Evolutionary conservation across 1,140 invertebrate genomes (phyloP).

Genomic region (Bilobella aurantiaca): DNA sequence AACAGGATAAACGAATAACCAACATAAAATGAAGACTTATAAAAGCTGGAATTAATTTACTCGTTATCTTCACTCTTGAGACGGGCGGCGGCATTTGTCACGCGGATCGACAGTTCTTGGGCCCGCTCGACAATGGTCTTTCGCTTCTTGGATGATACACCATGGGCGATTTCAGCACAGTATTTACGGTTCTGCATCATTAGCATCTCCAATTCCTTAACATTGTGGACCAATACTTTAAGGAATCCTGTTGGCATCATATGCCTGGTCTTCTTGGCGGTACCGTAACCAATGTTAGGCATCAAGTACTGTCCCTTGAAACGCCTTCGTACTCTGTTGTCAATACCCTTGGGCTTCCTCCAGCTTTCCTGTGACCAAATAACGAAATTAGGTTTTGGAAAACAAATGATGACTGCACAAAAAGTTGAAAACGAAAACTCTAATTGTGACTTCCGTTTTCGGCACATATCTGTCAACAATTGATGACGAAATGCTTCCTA

Average conservation of each 20-base stretch:
- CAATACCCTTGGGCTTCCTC: conserved; percentile 96
- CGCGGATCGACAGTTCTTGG: conserved; percentile 84
- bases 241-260: conserved; percentile 95
- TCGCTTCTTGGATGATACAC: conserved; percentile 90
- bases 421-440: conserved; percentile 4
- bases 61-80: conserved; percentile 96
- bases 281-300: conserved; percentile 99
- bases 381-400: conserved; percentile 33
- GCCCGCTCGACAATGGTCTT: conserved; percentile 93
- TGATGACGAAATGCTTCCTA: not conserved
- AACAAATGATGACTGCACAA: not conserved
- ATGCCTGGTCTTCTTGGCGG: conserved; percentile 83
- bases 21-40: not conserved
- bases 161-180: conserved; percentile 94
- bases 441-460: not conserved
- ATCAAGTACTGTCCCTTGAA: conserved; percentile 98
- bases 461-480: not conserved
- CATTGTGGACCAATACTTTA: conserved; percentile 79
- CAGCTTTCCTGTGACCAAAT: conserved; percentile 56
- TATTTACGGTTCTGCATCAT: conserved; percentile 98
- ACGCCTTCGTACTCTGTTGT: conserved; percentile 93
- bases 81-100: conserved; percentile 92
- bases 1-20: conserved; percentile 1
- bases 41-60: conserved; percentile 49
- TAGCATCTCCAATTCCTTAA: conserved; percentile 92